phyloP scores from a whole-genome alignment of 2,113 vertebrate genomes.

The Eleginops maclovinus region DNA sequence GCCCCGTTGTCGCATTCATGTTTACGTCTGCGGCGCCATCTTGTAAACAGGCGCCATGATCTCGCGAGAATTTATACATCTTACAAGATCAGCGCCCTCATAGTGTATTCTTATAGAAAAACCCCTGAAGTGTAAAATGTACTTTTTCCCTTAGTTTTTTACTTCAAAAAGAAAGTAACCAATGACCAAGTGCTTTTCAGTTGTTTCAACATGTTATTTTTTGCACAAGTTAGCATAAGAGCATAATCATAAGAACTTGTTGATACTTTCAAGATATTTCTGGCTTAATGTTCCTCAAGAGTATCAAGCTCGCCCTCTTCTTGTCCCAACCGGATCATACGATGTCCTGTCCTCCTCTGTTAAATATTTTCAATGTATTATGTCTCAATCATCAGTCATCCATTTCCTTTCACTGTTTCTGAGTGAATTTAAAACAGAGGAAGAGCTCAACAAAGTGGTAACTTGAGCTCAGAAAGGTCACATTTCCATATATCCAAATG shows the following conservation, averaged over 20 bases:
- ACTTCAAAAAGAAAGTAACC: too few relatives aligned
- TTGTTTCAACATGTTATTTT: neutral
- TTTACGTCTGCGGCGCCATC: too few relatives aligned
- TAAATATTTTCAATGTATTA: neutral
- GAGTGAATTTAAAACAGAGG: neutral
- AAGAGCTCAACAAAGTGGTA: neutral
- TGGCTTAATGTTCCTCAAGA: neutral
- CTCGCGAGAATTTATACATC: too few relatives aligned
- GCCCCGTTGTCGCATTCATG: too few relatives aligned
- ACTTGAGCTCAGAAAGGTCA: neutral
- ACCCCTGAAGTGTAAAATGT: too few relatives aligned
- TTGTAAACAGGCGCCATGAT: too few relatives aligned
- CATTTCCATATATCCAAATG: neutral
- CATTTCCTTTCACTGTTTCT: too few relatives aligned
- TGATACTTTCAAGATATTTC: neutral
- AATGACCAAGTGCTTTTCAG: neutral
- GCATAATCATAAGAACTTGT: neutral
- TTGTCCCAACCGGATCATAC: too few relatives aligned
- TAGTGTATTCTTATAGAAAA: too few relatives aligned
- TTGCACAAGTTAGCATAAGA: neutral
- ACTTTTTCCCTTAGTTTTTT: too few relatives aligned
- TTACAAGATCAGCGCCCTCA: too few relatives aligned
- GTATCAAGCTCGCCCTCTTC: neutral
- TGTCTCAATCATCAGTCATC: neutral
- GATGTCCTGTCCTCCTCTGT: neutral